These are phyloP conservation scores for Drosophila eohydei DNA, from an alignment of 2,888 invertebrate genomes.

Conservation along the genomic window DNA sequence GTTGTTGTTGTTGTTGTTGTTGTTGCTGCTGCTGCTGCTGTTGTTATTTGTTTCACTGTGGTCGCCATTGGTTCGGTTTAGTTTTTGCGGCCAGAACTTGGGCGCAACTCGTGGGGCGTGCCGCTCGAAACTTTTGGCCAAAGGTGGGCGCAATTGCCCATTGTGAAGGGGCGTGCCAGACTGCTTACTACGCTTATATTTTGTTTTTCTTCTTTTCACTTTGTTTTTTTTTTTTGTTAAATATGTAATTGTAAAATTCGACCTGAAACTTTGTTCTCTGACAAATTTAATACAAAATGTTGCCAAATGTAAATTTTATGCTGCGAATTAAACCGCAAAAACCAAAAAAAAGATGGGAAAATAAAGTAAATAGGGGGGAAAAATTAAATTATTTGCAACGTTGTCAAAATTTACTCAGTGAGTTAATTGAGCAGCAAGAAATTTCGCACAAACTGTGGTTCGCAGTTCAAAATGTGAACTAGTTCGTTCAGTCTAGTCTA, in stretches of 20 bases:
- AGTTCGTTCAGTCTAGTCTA: neutral
- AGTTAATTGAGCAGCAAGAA: constrained; percentile 24
- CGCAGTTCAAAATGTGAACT: neutral
- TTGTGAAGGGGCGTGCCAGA: constrained; percentile 20
- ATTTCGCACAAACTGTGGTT: constrained; percentile 9
- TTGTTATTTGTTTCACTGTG: constrained; percentile 68
- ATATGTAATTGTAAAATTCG: constrained; percentile 49
- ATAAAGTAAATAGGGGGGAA: neutral
- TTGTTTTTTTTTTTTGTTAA: constrained; percentile 17
- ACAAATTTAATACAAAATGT: constrained; percentile 38
- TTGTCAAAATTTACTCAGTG: constrained; percentile 29
- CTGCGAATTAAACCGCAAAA: constrained; percentile 38
- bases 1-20: constrained; percentile 30
- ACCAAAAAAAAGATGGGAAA: neutral
- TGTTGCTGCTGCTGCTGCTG: constrained; percentile 32
- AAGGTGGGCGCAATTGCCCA: constrained; percentile 38
- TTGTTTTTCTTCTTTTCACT: constrained; percentile 2
- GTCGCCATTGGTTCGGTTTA: constrained; percentile 53
- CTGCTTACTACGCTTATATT: constrained; percentile 29
- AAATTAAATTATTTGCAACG: constrained; percentile 6
- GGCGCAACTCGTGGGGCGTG: constrained; percentile 1
- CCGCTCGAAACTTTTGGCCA: constrained; percentile 30
- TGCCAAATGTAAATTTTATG: constrained; percentile 37
- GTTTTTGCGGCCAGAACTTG: constrained; percentile 41
- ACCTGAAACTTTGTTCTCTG: constrained; percentile 34